These are phyloP conservation scores for Bufotes viridis DNA, from an alignment of 2,797 vertebrate genomes.

Conservation along the genomic window DNA sequence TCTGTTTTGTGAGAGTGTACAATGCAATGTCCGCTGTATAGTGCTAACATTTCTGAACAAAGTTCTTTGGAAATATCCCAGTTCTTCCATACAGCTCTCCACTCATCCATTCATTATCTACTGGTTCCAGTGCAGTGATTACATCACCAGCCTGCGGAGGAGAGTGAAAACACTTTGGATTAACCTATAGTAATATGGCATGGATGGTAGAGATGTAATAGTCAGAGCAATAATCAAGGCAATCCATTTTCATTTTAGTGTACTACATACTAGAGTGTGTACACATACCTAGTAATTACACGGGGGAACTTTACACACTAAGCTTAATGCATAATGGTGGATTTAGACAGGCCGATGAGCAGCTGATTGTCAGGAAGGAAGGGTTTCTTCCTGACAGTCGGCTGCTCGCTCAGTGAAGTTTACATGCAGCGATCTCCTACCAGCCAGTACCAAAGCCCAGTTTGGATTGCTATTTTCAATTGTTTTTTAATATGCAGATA, in stretches of 20 bases:
- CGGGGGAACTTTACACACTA: too few species aligned
- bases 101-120: slow-evolving; percentile 89
- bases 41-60: slow-evolving; percentile 77
- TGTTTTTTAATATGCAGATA: too few species aligned
- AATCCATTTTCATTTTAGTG: not conserved
- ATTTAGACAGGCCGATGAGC: too few species aligned
- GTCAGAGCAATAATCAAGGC: not conserved
- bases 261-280: too few species aligned
- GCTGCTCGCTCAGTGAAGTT: too few species aligned
- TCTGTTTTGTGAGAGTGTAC: slow-evolving; percentile 53
- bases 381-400: too few species aligned
- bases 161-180: not conserved
- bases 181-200: not conserved
- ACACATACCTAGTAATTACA: too few species aligned
- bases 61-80: slow-evolving; percentile 90
- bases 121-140: slow-evolving; percentile 80
- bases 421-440: too few species aligned
- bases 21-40: slow-evolving; percentile 59
- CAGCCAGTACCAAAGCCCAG: too few species aligned
- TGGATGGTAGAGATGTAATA: not conserved
- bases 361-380: too few species aligned
- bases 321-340: too few species aligned
- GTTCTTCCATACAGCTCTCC: slow-evolving; percentile 82
- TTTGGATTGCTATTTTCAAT: too few species aligned
- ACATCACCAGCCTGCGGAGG: slow-evolving; percentile 83